These are phyloP conservation scores for Phyllostomus hastatus DNA, from an alignment of 2,113 vertebrate genomes.

Conservation along the genomic window DNA sequence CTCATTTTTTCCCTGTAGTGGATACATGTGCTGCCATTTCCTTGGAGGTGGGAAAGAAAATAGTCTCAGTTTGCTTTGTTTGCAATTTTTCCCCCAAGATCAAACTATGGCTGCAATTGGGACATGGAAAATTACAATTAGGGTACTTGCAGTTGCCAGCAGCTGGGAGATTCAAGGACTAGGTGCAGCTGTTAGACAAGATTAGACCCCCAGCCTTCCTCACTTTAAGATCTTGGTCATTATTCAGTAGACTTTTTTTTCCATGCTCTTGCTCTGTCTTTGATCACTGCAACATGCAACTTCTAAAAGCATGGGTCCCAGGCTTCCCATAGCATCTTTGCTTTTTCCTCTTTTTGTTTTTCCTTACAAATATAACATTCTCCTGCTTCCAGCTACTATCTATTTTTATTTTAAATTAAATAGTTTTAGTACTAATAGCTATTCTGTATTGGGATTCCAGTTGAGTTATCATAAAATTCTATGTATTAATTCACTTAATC, in stretches of 20 bases:
- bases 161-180: not conserved
- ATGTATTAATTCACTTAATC: not conserved
- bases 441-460: not conserved
- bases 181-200: not conserved
- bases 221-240: not conserved
- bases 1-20: not conserved
- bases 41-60: not conserved
- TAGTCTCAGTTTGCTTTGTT: not conserved
- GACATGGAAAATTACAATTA: constrained; percentile 35
- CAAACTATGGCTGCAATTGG: not conserved
- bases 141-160: not conserved
- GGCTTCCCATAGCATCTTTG: not conserved
- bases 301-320: not conserved
- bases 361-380: not conserved
- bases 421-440: constrained; percentile 7
- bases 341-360: not conserved
- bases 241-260: not conserved
- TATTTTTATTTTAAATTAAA: constrained; percentile 48
- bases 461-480: not conserved
- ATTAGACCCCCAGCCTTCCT: not conserved
- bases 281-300: not conserved
- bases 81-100: not conserved
- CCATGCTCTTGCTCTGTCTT: not conserved
- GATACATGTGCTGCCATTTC: not conserved
- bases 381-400: not conserved